Evolutionary conservation across 1,140 invertebrate species (phyloP).

Genomic region (Meloidogyne floridensis): DNA sequence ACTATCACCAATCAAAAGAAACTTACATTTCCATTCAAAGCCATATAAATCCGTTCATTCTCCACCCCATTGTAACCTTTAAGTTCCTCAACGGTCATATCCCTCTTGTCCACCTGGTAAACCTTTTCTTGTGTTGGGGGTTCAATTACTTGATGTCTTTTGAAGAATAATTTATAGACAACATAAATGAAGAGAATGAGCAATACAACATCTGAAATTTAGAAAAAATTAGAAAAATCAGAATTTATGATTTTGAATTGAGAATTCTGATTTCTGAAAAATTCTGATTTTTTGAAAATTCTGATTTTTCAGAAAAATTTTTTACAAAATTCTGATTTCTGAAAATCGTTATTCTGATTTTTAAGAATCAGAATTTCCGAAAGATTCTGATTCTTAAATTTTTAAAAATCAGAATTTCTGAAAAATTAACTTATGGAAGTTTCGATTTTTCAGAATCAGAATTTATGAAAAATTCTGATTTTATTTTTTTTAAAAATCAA

Average conservation of each 20-base stretch:
- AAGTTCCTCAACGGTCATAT: constrained; percentile 53
- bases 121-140: constrained; percentile 10
- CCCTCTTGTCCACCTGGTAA: constrained; percentile 35
- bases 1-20: background rate
- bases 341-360: too few relatives aligned
- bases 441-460: too few relatives aligned
- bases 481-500: background rate
- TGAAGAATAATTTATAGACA: constrained; percentile 41
- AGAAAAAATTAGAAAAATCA: background rate
- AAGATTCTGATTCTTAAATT: background rate
- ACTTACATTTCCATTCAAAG: constrained; percentile 48
- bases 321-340: too few relatives aligned
- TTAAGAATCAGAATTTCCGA: too few relatives aligned
- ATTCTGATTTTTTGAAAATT: too few relatives aligned
- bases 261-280: too few relatives aligned
- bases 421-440: background rate
- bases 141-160: constrained; percentile 25
- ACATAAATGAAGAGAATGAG: constrained; percentile 38
- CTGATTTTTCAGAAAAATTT: too few relatives aligned
- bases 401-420: background rate
- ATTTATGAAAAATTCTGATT: too few relatives aligned
- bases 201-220: constrained; percentile 25
- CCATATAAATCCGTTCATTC: constrained; percentile 50
- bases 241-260: too few relatives aligned
- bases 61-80: constrained; percentile 49